A percentile compares a stretch with the other conserved stretches of the same genome.
Conservation (phyloP, 64 coral and sea anemone genomes). For the Pachyseris speciosa region DNA sequence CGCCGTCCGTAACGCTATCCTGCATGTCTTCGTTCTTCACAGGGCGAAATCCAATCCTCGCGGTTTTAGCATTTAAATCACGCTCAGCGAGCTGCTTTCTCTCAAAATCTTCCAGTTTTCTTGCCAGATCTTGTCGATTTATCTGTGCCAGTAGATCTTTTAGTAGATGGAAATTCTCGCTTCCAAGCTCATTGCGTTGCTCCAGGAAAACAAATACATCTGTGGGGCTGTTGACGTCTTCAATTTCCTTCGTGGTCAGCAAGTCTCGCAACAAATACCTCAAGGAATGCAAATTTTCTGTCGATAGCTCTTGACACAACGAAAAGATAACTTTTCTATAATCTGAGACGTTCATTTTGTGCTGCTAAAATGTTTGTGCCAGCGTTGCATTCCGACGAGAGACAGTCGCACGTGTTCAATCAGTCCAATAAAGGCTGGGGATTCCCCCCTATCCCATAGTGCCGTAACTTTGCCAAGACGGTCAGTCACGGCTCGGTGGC, state of each 20-base stretch:
- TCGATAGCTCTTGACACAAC: constrained; percentile 17
- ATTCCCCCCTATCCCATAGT: no score
- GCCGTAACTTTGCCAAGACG: no score
- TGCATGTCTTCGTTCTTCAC: neutral
- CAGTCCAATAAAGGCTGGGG: no score
- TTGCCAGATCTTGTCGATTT: constrained; percentile 2
- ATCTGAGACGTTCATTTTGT: constrained; percentile 14
- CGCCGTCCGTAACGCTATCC: neutral
- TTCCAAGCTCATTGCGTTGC: neutral
- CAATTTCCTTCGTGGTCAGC: neutral
- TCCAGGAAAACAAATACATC: constrained; percentile 29
- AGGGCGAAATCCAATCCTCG: neutral
- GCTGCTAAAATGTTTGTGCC: no score
- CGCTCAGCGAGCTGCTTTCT: neutral
- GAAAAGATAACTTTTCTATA: constrained; percentile 47
- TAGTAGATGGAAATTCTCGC: neutral
- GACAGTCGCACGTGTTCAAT: no score
- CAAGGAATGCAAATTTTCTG: constrained; percentile 9
- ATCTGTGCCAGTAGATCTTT: constrained; percentile 41
- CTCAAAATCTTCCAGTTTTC: neutral
- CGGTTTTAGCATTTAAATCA: neutral
- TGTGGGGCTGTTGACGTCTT: neutral
- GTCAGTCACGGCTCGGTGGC: no score
- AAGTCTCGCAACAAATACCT: constrained; percentile 49
- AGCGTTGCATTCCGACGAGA: no score